Base-by-base conservation (phyloP, 2,113 vertebrate genomes). In the Lepus timidus region DNA sequence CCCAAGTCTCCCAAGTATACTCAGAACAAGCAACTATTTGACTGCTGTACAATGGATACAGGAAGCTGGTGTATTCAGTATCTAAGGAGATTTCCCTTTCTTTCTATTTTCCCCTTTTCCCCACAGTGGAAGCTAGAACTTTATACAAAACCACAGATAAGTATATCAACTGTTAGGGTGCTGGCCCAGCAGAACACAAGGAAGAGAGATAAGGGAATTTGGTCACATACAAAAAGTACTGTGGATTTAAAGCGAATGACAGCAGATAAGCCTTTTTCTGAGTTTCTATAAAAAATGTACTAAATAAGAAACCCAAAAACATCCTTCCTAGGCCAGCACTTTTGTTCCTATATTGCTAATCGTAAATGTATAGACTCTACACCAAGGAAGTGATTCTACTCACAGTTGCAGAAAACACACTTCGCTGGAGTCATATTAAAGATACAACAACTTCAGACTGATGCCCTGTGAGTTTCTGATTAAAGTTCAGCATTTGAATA, bases 81-180 rank as follows among this genome's bases (percentile, higher is more conserved):
- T 97, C 97, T 95, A 80, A 74, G 85, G 76, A 23, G 0, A 95
- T 96, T 98, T 96, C 31, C 83, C 74, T 58, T 97, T 61, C 89
- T 64, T 76, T 70, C 67, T 64, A 22, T 62, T 93, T 96, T 96
- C 96, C 20, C 49, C n/a, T 80, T 92, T 96, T 96, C 95, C 96
- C 85, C 97, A 44, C 95, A 86, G 88, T 96, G 93, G 97, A 98
- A 97, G 97, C 97, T 97, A 97, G 97, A 98, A 97, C 97, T 98
- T 98, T 98, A 98, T 98, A 98, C 97, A 98, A 98, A 98, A 98
- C 97, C 96, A 97, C 93, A 98, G 98, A 98, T 98, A 98, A 98
- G 97, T 98, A 91, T 98, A 98, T 98, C 98, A 97, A 92, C 96
- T 95, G 94, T 92, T 97, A 96, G 97, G 95, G 98, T 98, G 93